Evolutionary conservation across 1,140 invertebrate species (phyloP).

Genomic region (Popillia japonica): DNA sequence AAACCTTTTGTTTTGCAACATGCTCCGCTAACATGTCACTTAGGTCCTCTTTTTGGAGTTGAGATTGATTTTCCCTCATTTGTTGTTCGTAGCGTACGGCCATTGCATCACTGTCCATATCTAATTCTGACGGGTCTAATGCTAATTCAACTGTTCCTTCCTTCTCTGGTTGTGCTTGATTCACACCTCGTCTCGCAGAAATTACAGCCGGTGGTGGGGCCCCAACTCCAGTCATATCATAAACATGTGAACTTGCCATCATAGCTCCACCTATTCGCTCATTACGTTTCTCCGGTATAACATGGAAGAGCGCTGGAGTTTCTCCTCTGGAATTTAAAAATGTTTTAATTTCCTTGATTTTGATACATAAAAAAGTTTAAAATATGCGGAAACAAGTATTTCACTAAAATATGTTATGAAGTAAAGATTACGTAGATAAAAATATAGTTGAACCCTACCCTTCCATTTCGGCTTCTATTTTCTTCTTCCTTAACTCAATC

Average conservation of each 20-base stretch:
- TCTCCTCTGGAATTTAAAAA: conserved; percentile 70
- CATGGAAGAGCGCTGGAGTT: conserved; percentile 90
- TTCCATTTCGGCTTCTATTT: conserved; percentile 97
- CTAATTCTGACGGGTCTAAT: conserved; percentile 96
- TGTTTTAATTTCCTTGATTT: too few species aligned
- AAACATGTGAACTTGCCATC: conserved; percentile 99
- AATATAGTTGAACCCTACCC: conserved; percentile 67
- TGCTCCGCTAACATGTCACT: conserved; percentile 99
- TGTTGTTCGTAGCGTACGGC: conserved; percentile 97
- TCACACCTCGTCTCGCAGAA: conserved; percentile 51
- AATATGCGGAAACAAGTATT: neutral
- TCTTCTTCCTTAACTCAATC: conserved; percentile 96
- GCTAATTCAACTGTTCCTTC: conserved; percentile 90
- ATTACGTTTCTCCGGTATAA: conserved; percentile 93
- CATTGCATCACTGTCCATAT: conserved; percentile 95
- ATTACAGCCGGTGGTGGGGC: conserved; percentile 66
- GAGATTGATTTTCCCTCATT: conserved; percentile 88
- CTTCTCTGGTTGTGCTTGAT: conserved; percentile 58
- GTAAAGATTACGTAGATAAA: conserved; percentile 6
- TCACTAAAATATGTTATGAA: neutral
- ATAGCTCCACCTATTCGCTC: conserved; percentile 91
- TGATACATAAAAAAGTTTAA: too few species aligned
- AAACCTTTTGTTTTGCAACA: conserved; percentile 90
- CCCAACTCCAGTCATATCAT: conserved; percentile 80
- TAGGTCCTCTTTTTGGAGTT: conserved; percentile 91